phyloP scores from a whole-genome alignment of 2,797 vertebrate species.

The Thripadectes ignobilis region DNA sequence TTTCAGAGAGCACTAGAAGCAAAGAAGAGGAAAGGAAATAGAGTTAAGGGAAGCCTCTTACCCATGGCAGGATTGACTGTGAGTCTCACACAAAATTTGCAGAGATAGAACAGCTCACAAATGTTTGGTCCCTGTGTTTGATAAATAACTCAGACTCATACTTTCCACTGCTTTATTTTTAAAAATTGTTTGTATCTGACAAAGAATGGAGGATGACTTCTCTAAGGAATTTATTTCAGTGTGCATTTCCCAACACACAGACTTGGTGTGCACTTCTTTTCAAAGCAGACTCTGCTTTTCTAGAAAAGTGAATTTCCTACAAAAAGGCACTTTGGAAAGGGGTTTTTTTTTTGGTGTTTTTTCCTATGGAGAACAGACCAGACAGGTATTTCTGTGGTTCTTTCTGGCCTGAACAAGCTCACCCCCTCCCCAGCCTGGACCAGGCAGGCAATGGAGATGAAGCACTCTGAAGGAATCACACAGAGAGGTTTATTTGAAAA shows the following conservation, averaged over 20 bases:
- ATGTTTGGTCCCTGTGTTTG: neutral
- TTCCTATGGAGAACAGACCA: neutral
- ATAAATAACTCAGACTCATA: neutral
- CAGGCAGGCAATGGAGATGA: neutral
- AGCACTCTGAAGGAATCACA: neutral
- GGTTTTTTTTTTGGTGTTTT: neutral
- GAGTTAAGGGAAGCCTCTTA: neutral
- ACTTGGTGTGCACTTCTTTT: neutral
- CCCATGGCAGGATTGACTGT: neutral
- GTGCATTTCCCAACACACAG: accelerated
- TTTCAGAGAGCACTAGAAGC: neutral
- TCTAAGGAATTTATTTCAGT: neutral
- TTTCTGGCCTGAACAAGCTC: neutral
- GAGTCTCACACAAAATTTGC: neutral
- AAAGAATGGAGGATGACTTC: neutral
- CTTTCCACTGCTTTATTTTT: neutral
- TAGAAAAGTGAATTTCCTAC: neutral
- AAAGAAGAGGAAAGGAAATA: neutral
- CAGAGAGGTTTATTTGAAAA: neutral
- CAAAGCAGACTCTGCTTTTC: neutral
- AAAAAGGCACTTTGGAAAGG: neutral
- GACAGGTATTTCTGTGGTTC: neutral
- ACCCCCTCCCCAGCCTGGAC: neutral
- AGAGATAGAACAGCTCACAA: neutral
- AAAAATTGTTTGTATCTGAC: neutral